Base-by-base conservation (phyloP, 2,797 vertebrate genomes). In the Sus cebifrons region DNA sequence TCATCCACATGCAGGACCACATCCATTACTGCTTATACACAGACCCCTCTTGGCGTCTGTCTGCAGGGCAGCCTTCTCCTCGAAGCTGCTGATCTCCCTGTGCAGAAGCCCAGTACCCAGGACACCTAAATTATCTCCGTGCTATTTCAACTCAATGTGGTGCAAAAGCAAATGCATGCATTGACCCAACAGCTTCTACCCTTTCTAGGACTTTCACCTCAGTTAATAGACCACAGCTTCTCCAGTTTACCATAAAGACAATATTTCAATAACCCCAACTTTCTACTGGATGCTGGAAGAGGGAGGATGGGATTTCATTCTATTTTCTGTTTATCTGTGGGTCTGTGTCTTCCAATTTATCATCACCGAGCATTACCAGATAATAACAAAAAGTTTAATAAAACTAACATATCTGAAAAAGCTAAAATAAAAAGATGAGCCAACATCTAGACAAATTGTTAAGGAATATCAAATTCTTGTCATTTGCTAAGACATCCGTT, bases 381-480 rank as follows among this genome's bases (percentile, higher is more conserved):
- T 60, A 86, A 52, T 25, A 56, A 36, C 16, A 58, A 88, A 79
- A 18, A 36, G 4, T 20, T 88, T 75, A 93, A 62, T 89, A 44
- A 95, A 88, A 71, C 5, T 64, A 71, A 62, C 52, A 27, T 62
- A 49, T 36, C 27, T 83, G 62, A 90, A 13, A 94, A 74, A 74
- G 25, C 7, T 82, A 79, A 92, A 91, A 68, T 79, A 32, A 81
- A 95, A 77, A 65, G 83, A 70, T 32, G 18, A 25, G 12, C 62
- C 21, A 81, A 73, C 10, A 40, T 91, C 15, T 58, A n/a, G 25
- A 77, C 27, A 89, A 89, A 68, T 91, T 64, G 54, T 64, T 71
- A 68, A 86, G 7, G 3, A 67, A 29, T 58, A 71, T 36, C 20
- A 71, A 60, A 49, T 6, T 54, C 25, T 3, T 64, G 0, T 67